Conservation (phyloP, 2,113 vertebrate species). For the Corynorhinus townsendii region DNA sequence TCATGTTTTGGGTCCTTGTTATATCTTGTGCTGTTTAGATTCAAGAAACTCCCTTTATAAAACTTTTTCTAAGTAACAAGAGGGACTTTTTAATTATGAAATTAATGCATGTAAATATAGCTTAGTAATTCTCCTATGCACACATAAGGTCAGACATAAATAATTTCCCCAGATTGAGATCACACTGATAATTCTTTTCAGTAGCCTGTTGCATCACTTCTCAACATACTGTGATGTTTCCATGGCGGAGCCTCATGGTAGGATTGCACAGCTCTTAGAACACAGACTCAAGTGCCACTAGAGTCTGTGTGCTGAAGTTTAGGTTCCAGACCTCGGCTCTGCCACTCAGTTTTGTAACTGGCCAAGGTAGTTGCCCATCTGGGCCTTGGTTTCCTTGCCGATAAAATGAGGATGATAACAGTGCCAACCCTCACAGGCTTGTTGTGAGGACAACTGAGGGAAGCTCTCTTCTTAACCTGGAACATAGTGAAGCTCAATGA, state of each 20-base stretch:
- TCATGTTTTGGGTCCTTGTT: neutral
- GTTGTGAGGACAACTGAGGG: no score
- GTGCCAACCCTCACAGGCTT: neutral
- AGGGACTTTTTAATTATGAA: neutral
- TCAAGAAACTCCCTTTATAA: neutral
- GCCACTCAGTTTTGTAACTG: neutral
- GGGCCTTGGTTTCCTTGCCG: neutral
- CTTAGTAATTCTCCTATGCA: neutral
- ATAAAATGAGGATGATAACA: neutral
- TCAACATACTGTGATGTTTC: neutral
- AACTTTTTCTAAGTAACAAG: neutral
- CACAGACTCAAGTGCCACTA: neutral
- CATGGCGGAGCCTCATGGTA: rapidly evolving
- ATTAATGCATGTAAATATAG: neutral
- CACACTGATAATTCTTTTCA: neutral
- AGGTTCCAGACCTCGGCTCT: neutral
- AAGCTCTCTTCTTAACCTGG: neutral
- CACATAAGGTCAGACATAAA: neutral
- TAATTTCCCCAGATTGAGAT: neutral
- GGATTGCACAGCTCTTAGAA: neutral
- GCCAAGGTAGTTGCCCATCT: neutral
- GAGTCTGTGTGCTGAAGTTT: neutral
- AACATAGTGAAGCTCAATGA: neutral
- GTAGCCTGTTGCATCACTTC: neutral
- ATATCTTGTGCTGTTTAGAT: neutral